These are phyloP conservation scores for Ephestia elutella DNA, from an alignment of 1,140 invertebrate species.

Conservation along the genomic window DNA sequence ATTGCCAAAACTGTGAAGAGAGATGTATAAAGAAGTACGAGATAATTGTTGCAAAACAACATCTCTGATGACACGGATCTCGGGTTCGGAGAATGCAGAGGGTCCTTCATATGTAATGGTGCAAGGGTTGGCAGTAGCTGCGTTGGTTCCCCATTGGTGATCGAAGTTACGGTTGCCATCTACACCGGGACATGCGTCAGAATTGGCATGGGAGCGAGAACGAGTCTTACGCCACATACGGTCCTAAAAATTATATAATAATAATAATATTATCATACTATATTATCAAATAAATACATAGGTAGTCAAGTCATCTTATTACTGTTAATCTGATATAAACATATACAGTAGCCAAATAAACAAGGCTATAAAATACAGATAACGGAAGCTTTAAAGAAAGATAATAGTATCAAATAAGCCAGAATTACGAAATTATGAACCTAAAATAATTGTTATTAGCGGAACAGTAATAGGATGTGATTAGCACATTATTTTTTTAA, in stretches of 20 bases:
- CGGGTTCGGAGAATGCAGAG: slow-evolving; percentile 83
- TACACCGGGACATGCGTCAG: slow-evolving; percentile 65
- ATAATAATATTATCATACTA: background rate
- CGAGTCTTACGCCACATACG: slow-evolving; percentile 76
- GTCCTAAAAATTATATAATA: slow-evolving; percentile 38
- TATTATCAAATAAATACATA: no score
- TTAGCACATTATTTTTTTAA: no score
- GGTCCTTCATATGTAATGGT: slow-evolving; percentile 82
- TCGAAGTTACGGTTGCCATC: slow-evolving; percentile 78
- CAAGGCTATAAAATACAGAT: background rate
- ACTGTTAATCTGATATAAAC: background rate
- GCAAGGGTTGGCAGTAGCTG: slow-evolving; percentile 78
- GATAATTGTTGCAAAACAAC: slow-evolving; percentile 68
- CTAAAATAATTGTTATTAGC: background rate
- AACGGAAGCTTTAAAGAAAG: background rate
- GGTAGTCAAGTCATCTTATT: no score
- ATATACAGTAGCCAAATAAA: background rate
- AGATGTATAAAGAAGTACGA: slow-evolving; percentile 78
- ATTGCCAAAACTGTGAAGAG: slow-evolving; percentile 81
- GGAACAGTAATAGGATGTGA: background rate
- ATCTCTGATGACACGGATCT: slow-evolving; percentile 73
- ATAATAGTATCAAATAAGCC: background rate
- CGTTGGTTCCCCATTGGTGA: slow-evolving; percentile 70
- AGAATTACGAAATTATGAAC: background rate
- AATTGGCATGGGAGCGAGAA: slow-evolving; percentile 33